A percentile compares a stretch with the other conserved stretches of the same genome.
Conservation (phyloP, 2,888 invertebrate species). For the Halictus quadricinctus region DNA sequence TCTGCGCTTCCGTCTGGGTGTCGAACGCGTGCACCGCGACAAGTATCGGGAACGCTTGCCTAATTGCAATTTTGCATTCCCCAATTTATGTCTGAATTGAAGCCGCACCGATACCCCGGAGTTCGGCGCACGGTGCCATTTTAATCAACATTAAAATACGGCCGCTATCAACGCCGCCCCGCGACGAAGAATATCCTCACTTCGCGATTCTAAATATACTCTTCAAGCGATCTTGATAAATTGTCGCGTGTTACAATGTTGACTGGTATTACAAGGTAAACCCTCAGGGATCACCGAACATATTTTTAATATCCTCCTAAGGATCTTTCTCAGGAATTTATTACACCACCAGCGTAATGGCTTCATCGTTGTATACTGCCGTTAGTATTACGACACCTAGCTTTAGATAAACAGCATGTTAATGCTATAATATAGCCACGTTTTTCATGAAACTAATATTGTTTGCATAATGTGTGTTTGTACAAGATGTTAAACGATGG, state of each 20-base stretch:
- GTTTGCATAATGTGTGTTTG: background rate
- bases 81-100: background rate
- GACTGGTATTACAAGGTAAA: background rate
- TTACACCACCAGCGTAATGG: background rate
- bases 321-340: background rate
- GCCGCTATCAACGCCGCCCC: background rate
- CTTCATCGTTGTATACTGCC: background rate
- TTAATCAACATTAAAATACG: background rate
- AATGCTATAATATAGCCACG: background rate
- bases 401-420: background rate
- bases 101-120: background rate
- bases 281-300: background rate
- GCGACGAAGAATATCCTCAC: background rate
- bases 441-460: background rate
- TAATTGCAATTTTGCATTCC: background rate
- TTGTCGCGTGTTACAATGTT: background rate
- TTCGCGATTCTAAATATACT: background rate
- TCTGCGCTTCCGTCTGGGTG: background rate
- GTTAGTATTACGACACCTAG: background rate
- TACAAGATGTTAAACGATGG: background rate
- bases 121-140: background rate
- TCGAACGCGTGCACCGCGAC: background rate
- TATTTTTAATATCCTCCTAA: slow-evolving; percentile 1
- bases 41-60: background rate
- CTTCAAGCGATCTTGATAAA: background rate